These are phyloP conservation scores for Empidonax alnorum DNA, from an alignment of 2,113 vertebrate species.

Conservation along the genomic window DNA sequence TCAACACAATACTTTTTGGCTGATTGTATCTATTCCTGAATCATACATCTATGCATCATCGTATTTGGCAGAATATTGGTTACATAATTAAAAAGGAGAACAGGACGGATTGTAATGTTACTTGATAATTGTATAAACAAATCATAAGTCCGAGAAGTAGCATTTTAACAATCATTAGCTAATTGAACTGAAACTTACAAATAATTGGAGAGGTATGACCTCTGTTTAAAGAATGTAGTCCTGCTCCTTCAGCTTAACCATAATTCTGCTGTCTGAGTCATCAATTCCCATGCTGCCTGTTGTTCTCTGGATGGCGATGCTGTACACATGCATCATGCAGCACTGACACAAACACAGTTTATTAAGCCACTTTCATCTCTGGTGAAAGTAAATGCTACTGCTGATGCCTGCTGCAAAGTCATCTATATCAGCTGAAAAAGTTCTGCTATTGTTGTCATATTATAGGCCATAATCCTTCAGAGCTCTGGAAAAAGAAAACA, in stretches of 20 bases:
- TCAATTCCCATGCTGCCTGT: background rate
- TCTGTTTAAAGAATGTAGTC: background rate
- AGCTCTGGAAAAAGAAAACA: background rate
- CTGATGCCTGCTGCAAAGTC: conserved; percentile 31
- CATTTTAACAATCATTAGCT: background rate
- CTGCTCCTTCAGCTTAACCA: background rate
- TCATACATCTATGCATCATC: accelerated
- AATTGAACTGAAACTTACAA: background rate
- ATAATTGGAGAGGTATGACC: background rate
- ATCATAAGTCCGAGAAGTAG: background rate
- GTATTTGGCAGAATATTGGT: background rate
- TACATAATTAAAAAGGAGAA: background rate
- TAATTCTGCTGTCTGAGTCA: background rate
- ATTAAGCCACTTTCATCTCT: conserved; percentile 33
- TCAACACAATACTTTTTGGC: background rate
- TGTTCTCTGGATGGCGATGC: background rate
- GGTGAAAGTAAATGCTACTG: conserved; percentile 7
- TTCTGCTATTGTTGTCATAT: background rate
- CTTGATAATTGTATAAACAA: background rate
- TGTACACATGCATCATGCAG: background rate
- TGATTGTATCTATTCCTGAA: background rate
- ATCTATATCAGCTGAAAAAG: conserved; percentile 21
- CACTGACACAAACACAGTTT: conserved; percentile 9
- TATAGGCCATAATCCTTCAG: background rate
- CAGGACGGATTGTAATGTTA: background rate